phyloP scores from a whole-genome alignment of 2,113 vertebrate genomes.

The Podilymbus podiceps region DNA sequence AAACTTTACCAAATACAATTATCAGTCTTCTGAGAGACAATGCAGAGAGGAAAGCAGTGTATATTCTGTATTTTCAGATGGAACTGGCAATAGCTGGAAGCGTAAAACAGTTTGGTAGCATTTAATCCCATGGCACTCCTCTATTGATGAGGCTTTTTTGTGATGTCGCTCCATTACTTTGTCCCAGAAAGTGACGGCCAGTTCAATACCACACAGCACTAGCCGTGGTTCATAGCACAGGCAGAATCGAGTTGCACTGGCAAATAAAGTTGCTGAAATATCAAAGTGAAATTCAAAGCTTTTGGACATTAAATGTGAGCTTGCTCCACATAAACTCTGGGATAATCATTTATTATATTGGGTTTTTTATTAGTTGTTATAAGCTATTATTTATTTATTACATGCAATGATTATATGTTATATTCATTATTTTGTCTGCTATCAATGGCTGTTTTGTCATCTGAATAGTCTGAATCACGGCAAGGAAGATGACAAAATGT shows the following conservation, averaged over 20 bases:
- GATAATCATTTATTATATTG: neutral
- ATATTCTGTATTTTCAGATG: neutral
- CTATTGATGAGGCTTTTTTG: neutral
- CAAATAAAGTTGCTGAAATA: neutral
- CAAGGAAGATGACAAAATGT: neutral
- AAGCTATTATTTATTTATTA: neutral
- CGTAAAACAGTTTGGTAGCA: neutral
- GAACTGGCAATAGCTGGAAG: neutral
- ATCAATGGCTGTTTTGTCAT: neutral
- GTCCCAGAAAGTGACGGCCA: neutral
- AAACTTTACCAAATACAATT: neutral
- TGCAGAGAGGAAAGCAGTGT: neutral
- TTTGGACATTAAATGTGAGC: neutral
- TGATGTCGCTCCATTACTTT: neutral
- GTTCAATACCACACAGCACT: accelerated
- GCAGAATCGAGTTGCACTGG: accelerated
- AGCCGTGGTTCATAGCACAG: accelerated
- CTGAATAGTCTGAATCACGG: neutral
- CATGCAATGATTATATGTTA: neutral
- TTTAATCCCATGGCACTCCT: neutral
- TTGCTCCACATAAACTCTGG: neutral
- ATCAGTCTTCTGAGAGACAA: neutral
- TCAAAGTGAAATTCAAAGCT: neutral
- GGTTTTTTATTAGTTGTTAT: neutral
- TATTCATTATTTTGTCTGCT: neutral